Conservation (phyloP, 2,113 vertebrate species). For the Pionites leucogaster region DNA sequence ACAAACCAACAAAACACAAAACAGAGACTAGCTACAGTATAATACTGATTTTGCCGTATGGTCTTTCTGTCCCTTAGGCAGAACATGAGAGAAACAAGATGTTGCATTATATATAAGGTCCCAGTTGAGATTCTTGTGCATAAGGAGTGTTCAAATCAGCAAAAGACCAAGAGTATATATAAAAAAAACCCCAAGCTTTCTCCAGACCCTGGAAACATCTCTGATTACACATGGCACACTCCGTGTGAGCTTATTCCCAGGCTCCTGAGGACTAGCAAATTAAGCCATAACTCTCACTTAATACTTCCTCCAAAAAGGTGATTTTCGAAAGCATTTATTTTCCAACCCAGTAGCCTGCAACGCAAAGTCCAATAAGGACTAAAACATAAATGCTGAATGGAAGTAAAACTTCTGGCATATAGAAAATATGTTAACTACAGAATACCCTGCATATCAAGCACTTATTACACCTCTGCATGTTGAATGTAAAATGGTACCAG, state of each 20-base stretch:
- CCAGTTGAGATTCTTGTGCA: background rate
- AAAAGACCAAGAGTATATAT: background rate
- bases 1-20: background rate
- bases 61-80: background rate
- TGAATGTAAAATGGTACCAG: background rate
- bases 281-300: slow-evolving; percentile 4
- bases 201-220: background rate
- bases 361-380: background rate
- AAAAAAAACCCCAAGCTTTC: background rate
- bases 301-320: background rate
- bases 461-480: background rate
- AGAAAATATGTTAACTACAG: background rate
- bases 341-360: background rate
- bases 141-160: background rate
- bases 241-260: background rate
- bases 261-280: background rate
- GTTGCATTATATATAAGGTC: background rate
- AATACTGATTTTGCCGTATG: background rate
- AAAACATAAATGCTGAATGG: background rate
- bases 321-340: background rate
- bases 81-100: background rate
- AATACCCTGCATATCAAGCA: background rate
- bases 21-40: background rate
- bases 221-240: background rate
- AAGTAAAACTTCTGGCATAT: background rate